phyloP scores from a whole-genome alignment of 1,140 invertebrate genomes.

The Drosophila aff. region DNA sequence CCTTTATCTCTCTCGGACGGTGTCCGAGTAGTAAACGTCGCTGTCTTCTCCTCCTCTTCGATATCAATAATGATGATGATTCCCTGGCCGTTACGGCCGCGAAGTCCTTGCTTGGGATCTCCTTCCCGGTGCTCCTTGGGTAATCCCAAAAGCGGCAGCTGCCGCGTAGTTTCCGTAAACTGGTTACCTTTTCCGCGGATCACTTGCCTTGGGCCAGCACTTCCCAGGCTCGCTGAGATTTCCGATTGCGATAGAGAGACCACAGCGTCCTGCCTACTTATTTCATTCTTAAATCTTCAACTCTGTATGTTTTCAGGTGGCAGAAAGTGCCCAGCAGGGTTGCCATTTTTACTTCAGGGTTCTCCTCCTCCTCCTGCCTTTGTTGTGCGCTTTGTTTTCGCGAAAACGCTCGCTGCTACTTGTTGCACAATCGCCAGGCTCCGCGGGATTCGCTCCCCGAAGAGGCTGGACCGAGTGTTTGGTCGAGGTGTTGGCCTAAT shows the following conservation, averaged over 20 bases:
- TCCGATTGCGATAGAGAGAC: slow-evolving; percentile 35
- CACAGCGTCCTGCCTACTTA: slow-evolving; percentile 47
- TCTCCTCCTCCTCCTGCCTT: slow-evolving; percentile 11
- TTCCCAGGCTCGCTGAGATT: slow-evolving; percentile 57
- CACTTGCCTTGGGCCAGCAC: slow-evolving; percentile 62
- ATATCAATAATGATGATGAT: slow-evolving; percentile 55
- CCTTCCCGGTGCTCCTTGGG: slow-evolving; percentile 1
- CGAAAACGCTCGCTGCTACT: slow-evolving; percentile 63
- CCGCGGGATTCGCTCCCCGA: slow-evolving; percentile 2
- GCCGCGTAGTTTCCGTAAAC: slow-evolving; percentile 28
- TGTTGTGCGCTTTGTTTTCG: slow-evolving; percentile 35
- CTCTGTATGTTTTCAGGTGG: slow-evolving; percentile 53
- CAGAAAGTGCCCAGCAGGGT: slow-evolving; percentile 57
- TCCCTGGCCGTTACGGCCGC: slow-evolving; percentile 44
- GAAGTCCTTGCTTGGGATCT: slow-evolving; percentile 35
- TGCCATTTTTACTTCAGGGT: slow-evolving; percentile 43
- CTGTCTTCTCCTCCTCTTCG: slow-evolving; percentile 30
- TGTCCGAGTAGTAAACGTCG: slow-evolving; percentile 54
- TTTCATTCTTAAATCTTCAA: slow-evolving; percentile 9
- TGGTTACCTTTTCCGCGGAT: slow-evolving; percentile 30
- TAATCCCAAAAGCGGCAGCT: slow-evolving; percentile 28
- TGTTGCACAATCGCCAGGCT: slow-evolving; percentile 61
- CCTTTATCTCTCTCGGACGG: slow-evolving; percentile 50
- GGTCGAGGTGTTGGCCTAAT: slow-evolving; percentile 58
- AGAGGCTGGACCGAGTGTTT: slow-evolving; percentile 15